Evolutionary conservation across 1,140 invertebrate species (phyloP), one percentile per base, ranked within the genome.

Genomic region (Zelostemma sp.): DNA sequence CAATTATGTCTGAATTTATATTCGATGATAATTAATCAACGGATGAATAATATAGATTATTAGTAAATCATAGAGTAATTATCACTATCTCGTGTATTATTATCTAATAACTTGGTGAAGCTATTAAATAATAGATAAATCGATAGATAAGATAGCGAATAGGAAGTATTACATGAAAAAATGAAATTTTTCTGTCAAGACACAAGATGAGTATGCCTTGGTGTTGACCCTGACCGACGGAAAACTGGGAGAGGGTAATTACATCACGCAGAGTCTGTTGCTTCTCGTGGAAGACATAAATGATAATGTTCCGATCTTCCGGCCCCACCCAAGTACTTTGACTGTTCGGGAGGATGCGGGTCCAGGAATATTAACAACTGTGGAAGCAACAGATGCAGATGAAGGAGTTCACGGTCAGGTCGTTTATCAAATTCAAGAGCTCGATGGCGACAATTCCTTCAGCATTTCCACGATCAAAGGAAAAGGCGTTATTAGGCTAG

Each of bases 231-330:
- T 97, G 62, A 97, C 94, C 0, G 95, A 97, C 81, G 94, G 93
- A 43, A 90, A 92, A 75, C 88, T 96, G 17, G 93, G 93, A 1
- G 92, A 95, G 43, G 93, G 93, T 45, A 95, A 95, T 80, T 96
- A 91, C 84, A 93, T 97, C 56, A 96, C 93, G 2, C 95, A 97
- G 85, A 95, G 94, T 76, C 88, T 97, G 50, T 84, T 97, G 51
- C 83, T 97, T 11, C 86, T 96, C 45, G 94, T 97, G 0, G 95
- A 97, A 85, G 95, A 97, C 81, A 91, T 95, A 6, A 97, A 97
- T 74, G 95, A 97, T 85, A 95, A 95, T 86, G 90, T 91, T 61
- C 95, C 95, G 1, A 88, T 95, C 46, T 97, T 97, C 81, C 90
- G 92, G 74, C 91, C 93, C 9, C 95, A 95, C 84, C 92, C 93